phyloP scores from a whole-genome alignment of 2,888 invertebrate species.

The Phasia obesa region DNA sequence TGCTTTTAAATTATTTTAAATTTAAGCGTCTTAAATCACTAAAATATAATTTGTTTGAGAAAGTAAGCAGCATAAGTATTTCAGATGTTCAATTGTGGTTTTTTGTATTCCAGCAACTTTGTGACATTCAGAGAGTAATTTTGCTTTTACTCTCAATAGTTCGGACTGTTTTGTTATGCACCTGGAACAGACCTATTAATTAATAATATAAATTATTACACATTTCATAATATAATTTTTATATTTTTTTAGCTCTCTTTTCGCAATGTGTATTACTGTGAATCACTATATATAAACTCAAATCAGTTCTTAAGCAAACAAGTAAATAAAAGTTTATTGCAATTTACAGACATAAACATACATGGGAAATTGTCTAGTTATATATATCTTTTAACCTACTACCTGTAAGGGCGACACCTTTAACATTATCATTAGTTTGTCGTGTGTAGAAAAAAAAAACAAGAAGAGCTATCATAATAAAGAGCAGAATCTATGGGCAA shows the following conservation, averaged over 20 bases:
- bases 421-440: conserved; percentile 58
- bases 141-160: too few relatives aligned
- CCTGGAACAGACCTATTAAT: too few relatives aligned
- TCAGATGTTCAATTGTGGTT: too few relatives aligned
- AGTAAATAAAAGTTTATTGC: conserved; percentile 48
- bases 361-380: conserved; percentile 8
- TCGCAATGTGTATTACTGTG: conserved; percentile 17
- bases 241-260: not conserved
- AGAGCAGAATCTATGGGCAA: conserved; percentile 80
- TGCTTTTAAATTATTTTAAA: too few relatives aligned
- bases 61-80: too few relatives aligned
- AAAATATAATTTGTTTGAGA: too few relatives aligned
- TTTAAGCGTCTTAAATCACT: too few relatives aligned
- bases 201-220: too few relatives aligned
- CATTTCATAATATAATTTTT: not conserved
- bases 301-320: conserved; percentile 58
- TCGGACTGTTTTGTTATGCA: too few relatives aligned
- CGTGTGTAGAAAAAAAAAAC: too few relatives aligned
- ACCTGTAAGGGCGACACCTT: conserved; percentile 61
- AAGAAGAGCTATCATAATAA: conserved; percentile 39
- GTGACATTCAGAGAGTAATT: too few relatives aligned
- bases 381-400: conserved; percentile 26
- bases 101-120: too few relatives aligned
- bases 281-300: conserved; percentile 34
- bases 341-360: conserved; percentile 39